Evolutionary conservation across 2,797 vertebrate species (phyloP).

Genomic region (Poeciliopsis paucimaculata): DNA sequence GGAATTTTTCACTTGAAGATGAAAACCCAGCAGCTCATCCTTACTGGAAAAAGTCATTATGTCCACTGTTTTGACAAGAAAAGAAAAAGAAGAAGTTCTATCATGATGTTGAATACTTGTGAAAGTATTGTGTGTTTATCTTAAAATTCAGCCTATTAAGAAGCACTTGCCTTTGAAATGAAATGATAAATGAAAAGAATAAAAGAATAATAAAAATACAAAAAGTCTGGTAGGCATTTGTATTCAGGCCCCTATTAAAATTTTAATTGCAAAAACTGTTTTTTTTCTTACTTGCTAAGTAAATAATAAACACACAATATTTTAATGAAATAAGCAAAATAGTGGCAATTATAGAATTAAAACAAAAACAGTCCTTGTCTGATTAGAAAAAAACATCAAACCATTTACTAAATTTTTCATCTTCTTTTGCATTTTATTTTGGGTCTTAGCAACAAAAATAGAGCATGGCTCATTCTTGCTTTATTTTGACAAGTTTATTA

Average conservation of each 20-base stretch:
- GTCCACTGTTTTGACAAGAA: slow-evolving; percentile 34
- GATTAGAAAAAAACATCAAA: too few species aligned
- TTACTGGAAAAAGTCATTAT: not conserved
- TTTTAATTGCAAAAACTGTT: too few species aligned
- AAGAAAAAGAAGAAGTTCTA: not conserved
- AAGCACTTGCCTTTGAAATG: not conserved
- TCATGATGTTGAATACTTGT: not conserved
- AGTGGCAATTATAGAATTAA: too few species aligned
- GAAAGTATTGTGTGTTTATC: not conserved
- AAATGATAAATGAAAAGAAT: not conserved
- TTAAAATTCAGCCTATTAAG: not conserved
- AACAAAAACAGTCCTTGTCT: too few species aligned
- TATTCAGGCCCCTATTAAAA: not conserved
- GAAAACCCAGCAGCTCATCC: slow-evolving; percentile 33
- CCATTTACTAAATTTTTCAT: too few species aligned
- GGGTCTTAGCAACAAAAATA: too few species aligned
- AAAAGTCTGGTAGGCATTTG: not conserved
- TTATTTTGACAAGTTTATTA: too few species aligned
- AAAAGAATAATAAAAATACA: not conserved
- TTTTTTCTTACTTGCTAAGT: too few species aligned
- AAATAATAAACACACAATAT: too few species aligned
- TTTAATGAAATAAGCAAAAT: too few species aligned
- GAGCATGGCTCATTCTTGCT: too few species aligned
- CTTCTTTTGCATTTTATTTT: too few species aligned
- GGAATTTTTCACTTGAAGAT: slow-evolving; percentile 82